Conservation (phyloP, 1,140 invertebrate species). For the Cherax destructor region DNA sequence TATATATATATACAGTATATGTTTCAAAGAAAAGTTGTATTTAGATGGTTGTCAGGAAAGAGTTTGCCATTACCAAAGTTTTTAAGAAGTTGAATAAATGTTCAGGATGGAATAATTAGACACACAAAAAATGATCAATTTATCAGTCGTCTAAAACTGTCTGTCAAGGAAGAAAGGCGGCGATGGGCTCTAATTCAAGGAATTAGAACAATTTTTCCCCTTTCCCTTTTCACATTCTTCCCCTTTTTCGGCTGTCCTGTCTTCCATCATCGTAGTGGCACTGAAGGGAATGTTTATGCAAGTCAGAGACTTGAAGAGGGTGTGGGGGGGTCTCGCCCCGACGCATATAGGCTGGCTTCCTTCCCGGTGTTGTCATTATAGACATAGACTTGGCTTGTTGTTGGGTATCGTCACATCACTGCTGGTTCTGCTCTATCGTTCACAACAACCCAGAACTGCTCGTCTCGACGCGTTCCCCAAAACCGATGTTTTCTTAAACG, state of each 20-base stretch:
- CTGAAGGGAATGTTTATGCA: constrained; percentile 93
- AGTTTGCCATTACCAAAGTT: no score
- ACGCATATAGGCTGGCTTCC: constrained; percentile 77
- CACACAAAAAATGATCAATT: no score
- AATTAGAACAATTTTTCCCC: no score
- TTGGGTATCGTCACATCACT: constrained; percentile 86
- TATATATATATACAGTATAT: no score
- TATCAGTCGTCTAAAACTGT: no score
- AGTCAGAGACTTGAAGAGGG: constrained; percentile 83
- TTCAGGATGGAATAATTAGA: no score
- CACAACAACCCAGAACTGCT: constrained; percentile 75
- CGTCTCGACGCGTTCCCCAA: constrained; percentile 82
- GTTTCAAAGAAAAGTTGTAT: no score
- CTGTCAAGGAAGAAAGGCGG: no score
- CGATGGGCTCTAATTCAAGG: no score
- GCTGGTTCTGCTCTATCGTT: constrained; percentile 74
- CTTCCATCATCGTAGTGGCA: constrained; percentile 93
- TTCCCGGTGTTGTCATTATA: constrained; percentile 79
- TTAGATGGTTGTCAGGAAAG: no score
- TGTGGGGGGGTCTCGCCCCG: constrained; percentile 86
- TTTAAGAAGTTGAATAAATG: no score
- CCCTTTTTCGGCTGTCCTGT: constrained; percentile 81
- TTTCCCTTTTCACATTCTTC: constrained; percentile 30
- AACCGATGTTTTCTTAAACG: constrained; percentile 88
- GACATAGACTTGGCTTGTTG: constrained; percentile 89